Evolutionary conservation across 2,113 vertebrate species (phyloP), one percentile per base, ranked within the genome.

Genomic region (Ahaetulla prasina): DNA sequence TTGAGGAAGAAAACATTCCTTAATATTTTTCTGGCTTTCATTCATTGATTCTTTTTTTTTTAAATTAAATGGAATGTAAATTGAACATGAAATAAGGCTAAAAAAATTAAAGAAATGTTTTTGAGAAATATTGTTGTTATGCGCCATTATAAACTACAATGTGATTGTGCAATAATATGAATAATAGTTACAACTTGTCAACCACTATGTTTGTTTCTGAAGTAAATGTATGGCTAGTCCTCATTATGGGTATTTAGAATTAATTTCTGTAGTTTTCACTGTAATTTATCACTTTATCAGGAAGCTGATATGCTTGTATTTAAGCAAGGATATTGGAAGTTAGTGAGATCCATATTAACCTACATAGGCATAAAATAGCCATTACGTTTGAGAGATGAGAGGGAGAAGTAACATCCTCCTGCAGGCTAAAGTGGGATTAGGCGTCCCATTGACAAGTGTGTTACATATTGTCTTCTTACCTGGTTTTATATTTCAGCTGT

Each of bases 251-350:
- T 43, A 85, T 22, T 85, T 85, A 85, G 91, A 92, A 94, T 93
- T 5, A 94, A 89, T 90, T 47, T 92, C 90, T 94, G 91, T 18
- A 88, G 4, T 95, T 93, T 93, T 92, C 88, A 50, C 35, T 85
- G 87, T 93, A 92, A 80, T 80, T 22, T 80, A 39, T 8, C 74
- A 39, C 18, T 80, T 80, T 3, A 18, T 20, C 68, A 92, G 86
- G 92, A 87, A 84, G 50, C 22, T 97, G 94, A 93, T 95, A 93
- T 92, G 93, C 88, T 95, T 96, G 93, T 94, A 94, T 95, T 93
- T 95, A 93, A 95, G 90, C 94, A 95, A 52, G 52, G 87, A 57
- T 93, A 39, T 92, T 93, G 89, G 90, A 94, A 96, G 96, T 95
- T 91, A 94, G 92, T 80, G 95, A 96, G 95, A 96, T 87, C 89